Evolutionary conservation across 2,888 invertebrate genomes (phyloP).

Genomic region (Leptothorax acervorum): DNA sequence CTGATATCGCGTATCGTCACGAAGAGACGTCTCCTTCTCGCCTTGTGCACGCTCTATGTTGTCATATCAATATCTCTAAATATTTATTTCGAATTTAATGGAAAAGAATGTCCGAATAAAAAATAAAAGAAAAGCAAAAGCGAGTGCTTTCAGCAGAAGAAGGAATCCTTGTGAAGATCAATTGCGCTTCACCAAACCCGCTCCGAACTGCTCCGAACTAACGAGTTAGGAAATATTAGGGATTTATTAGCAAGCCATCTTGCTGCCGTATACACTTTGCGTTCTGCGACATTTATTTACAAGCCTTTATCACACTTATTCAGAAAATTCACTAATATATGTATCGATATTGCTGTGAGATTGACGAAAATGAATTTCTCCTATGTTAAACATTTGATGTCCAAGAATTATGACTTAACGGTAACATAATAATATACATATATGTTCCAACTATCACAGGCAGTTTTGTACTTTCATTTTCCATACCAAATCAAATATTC

Average conservation of each 20-base stretch:
- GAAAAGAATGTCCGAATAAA: conserved; percentile 12
- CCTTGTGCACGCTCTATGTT: conserved; percentile 56
- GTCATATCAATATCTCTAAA: conserved; percentile 46
- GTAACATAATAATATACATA: conserved; percentile 56
- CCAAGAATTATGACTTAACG: conserved; percentile 54
- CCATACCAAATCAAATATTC: conserved; percentile 49
- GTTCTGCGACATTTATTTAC: conserved; percentile 53
- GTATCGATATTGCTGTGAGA: conserved; percentile 52
- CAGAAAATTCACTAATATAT: conserved; percentile 49
- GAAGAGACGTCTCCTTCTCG: conserved; percentile 49
- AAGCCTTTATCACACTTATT: conserved; percentile 44
- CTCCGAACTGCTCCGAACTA: background rate
- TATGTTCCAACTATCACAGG: conserved; percentile 49
- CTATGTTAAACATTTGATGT: conserved; percentile 55
- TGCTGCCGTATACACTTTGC: conserved; percentile 47
- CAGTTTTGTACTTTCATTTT: conserved; percentile 54
- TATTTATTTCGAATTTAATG: conserved; percentile 48
- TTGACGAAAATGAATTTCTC: conserved; percentile 46
- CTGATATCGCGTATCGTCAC: conserved; percentile 37
- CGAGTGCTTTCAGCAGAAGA: conserved; percentile 29
- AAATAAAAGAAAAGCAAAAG: background rate
- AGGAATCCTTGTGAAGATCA: conserved; percentile 34
- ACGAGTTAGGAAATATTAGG: conserved; percentile 41
- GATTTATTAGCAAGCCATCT: conserved; percentile 45
- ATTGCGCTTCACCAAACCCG: conserved; percentile 50